Evolutionary conservation across 2,113 vertebrate species (phyloP).

Genomic region (Lamprologus lemairii): DNA sequence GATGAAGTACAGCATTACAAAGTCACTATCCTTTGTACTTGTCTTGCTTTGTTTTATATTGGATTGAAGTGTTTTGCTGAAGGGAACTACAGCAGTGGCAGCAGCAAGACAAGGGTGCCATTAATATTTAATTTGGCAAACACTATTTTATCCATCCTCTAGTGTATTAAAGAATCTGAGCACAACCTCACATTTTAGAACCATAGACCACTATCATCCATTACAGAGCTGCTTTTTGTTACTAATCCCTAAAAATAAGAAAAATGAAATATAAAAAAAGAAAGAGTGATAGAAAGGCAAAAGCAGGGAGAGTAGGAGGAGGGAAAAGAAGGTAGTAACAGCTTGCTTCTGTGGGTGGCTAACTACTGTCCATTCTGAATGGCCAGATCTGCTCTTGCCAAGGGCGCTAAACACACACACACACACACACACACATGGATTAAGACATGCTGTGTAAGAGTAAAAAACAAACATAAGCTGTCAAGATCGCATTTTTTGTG

Average conservation of each 20-base stretch:
- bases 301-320: background rate
- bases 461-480: background rate
- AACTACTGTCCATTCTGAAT: slow-evolving; percentile 51
- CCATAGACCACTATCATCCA: background rate
- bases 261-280: background rate
- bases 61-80: background rate
- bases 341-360: slow-evolving; percentile 56
- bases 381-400: slow-evolving; percentile 41
- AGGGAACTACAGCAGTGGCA: background rate
- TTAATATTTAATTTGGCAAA: background rate
- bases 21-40: background rate
- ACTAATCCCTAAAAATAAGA: background rate
- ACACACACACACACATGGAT: background rate
- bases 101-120: background rate
- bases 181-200: background rate
- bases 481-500: background rate
- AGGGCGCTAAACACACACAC: slow-evolving; percentile 28
- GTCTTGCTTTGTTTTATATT: background rate
- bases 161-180: accelerated
- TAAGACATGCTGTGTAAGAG: background rate
- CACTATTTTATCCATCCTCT: background rate
- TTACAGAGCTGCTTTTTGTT: background rate
- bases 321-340: slow-evolving; percentile 25
- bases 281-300: background rate
- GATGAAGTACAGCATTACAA: background rate